Evolutionary conservation across 2,888 invertebrate genomes (phyloP).

Genomic region (Choreutis nemorana): DNA sequence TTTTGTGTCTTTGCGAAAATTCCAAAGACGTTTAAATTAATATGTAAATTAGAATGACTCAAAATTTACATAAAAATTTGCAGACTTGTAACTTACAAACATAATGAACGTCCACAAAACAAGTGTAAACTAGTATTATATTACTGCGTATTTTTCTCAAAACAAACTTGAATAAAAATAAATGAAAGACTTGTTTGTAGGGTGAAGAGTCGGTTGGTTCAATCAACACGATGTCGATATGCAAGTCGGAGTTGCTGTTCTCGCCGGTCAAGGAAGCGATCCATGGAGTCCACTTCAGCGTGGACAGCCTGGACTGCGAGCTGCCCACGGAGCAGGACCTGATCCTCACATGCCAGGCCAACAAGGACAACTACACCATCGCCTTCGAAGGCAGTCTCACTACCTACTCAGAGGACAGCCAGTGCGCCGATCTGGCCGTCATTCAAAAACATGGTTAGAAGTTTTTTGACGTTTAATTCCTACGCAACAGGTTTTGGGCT

Average conservation of each 20-base stretch:
- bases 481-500: too few species aligned
- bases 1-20: too few species aligned
- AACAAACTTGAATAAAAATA: too few species aligned
- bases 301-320: slow-evolving; percentile 91
- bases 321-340: slow-evolving; percentile 82
- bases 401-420: slow-evolving; percentile 86
- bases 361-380: slow-evolving; percentile 94
- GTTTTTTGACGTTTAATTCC: too few species aligned
- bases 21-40: too few species aligned
- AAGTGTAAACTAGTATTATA: too few species aligned
- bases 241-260: slow-evolving; percentile 90
- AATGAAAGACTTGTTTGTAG: too few species aligned
- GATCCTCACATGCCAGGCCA: slow-evolving; percentile 89
- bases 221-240: slow-evolving; percentile 85
- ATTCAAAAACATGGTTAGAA: slow-evolving; percentile 59
- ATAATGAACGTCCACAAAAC: too few species aligned
- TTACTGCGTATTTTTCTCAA: too few species aligned
- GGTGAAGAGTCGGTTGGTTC: slow-evolving; percentile 80
- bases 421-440: slow-evolving; percentile 67
- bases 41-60: too few species aligned
- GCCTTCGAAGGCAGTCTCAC: slow-evolving; percentile 91
- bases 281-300: slow-evolving; percentile 82
- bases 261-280: slow-evolving; percentile 87
- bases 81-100: too few species aligned
- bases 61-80: too few species aligned